Percentiles rank a stretch among this genome's conserved stretches.
These are phyloP conservation scores for Chaetodon trifascialis DNA, from an alignment of 2,113 vertebrate species.

Conservation along the genomic window DNA sequence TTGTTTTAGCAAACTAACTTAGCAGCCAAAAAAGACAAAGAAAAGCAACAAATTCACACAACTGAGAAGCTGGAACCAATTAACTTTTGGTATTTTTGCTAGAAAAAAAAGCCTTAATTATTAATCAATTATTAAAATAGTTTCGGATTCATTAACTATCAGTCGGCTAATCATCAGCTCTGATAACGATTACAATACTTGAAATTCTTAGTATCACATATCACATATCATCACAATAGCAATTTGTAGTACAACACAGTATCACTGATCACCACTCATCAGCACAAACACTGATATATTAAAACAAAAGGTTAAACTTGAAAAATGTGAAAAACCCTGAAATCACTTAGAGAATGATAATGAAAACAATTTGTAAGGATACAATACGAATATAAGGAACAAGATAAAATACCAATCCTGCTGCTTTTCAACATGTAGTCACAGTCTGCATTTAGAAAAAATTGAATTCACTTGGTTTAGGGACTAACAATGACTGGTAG, in stretches of 20 bases:
- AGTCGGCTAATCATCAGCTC: neutral
- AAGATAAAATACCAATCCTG: neutral
- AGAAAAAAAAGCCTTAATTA: neutral
- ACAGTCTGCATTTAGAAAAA: neutral
- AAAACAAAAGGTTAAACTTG: neutral
- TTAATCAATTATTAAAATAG: neutral
- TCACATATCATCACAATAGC: too few species aligned
- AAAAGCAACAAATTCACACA: neutral
- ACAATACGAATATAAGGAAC: neutral
- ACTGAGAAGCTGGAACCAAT: neutral
- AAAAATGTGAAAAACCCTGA: neutral
- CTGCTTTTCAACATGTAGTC: neutral
- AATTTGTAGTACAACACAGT: neutral
- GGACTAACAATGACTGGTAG: conserved; percentile 13
- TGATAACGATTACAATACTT: neutral
- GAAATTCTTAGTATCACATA: too few species aligned
- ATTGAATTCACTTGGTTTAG: conserved; percentile 11
- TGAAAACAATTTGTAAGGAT: neutral
- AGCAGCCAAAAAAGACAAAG: neutral
- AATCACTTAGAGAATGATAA: neutral
- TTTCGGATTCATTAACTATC: too few species aligned
- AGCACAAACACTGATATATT: neutral
- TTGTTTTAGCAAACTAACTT: neutral
- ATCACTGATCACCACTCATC: too few species aligned
- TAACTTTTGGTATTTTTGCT: too few species aligned